Base-by-base conservation (phyloP, 2,113 vertebrate genomes). In the Anarrhichthys ocellatus region DNA sequence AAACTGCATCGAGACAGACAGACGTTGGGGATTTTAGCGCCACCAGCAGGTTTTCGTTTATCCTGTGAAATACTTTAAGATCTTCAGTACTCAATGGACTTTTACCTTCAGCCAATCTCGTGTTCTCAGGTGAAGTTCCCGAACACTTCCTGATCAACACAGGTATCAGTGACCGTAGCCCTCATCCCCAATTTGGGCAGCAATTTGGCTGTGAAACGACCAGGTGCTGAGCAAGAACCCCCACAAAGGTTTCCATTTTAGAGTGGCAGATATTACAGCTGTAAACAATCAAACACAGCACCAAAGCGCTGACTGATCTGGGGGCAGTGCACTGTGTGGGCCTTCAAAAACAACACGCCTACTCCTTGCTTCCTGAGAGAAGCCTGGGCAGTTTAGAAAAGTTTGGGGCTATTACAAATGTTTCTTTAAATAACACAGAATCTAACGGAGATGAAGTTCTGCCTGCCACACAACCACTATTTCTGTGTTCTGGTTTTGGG, bases 281-380 rank as follows among this genome's bases (percentile, higher is more conserved):
- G 54, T 63, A 83, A 87, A 83, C 69, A 74, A 38, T 50, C 36
- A 79, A 78, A 71, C 61, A 34, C 44, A 80, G 32, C 81, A 76
- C 27, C 56, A 79, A 58, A 87, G 73, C 64, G 11, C 36, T 73
- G 73, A 44, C 38, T 66, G 76, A 78, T 24, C 46, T 65, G 59
- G 58, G 79, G 76, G 32, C 82, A 72, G 42, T 24, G 80, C 82
- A 56, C 77, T 73, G 77, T 69, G 90, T 87, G 84, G 88, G 86
- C 74, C 69, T 69, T 72, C 32, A 68, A 78, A 77, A 86, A 75
- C 80, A 90, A 64, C 64, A 81, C 83, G 17, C 82, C 87, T 69
- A 78, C 89, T 80, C 22, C 20, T 59, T 59, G 72, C 62, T 88
- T 85, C 76, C 84, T 79, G 66, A 85, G 46, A 36, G 40, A 66